Conservation (phyloP, 2,113 vertebrate genomes). For the Triplophysa tibetana region DNA sequence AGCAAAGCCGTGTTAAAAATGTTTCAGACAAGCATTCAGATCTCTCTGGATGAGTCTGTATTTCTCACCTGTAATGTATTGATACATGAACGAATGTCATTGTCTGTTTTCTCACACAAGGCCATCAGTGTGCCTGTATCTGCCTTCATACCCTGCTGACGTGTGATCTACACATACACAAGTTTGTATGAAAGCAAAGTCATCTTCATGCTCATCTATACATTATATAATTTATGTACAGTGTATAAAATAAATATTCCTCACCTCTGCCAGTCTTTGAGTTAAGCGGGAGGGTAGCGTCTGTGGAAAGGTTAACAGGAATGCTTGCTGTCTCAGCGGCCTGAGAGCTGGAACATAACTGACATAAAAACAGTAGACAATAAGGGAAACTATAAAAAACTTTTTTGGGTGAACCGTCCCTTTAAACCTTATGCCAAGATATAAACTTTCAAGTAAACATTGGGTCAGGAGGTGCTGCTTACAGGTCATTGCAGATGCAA, state of each 20-base stretch:
- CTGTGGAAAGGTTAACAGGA: slow-evolving; percentile 84
- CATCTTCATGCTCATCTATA: not conserved
- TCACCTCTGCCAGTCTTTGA: slow-evolving; percentile 91
- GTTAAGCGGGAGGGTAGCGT: slow-evolving; percentile 83
- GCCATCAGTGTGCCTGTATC: slow-evolving; percentile 79
- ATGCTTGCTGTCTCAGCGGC: slow-evolving; percentile 86
- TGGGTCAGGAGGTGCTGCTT: slow-evolving; percentile 42
- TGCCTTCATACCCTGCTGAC: slow-evolving; percentile 79
- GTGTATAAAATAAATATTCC: not conserved
- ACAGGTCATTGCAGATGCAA: slow-evolving; percentile 97
- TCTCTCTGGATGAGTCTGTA: not conserved
- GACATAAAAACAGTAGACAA: slow-evolving; percentile 28
- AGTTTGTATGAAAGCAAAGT: not conserved
- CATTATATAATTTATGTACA: not conserved
- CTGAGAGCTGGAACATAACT: slow-evolving; percentile 88
- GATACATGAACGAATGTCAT: slow-evolving; percentile 91
- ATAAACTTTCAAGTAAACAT: too few species aligned
- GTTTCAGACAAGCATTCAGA: not conserved
- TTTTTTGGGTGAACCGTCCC: too few species aligned
- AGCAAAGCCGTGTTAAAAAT: not conserved
- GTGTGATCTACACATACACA: slow-evolving; percentile 73
- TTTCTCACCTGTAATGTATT: slow-evolving; percentile 89
- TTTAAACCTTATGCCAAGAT: too few species aligned
- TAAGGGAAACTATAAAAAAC: not conserved
- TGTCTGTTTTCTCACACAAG: slow-evolving; percentile 91